Conservation (phyloP, 1,140 invertebrate genomes). For the Solenopsis fugax region DNA sequence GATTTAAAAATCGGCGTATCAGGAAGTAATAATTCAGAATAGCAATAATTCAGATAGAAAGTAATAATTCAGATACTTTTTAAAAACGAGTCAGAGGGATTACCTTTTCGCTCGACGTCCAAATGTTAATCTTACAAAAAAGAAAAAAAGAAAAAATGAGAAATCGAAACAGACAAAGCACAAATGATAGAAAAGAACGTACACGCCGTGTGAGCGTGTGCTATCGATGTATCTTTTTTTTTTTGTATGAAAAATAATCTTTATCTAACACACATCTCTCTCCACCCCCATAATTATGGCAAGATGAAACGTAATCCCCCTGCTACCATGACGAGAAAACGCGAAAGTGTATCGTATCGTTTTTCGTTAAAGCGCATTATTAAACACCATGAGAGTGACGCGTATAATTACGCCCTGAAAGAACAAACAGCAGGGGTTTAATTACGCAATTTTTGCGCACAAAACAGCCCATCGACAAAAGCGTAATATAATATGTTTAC, state of each 20-base stretch:
- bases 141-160: background rate
- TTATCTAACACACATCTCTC: constrained; percentile 19
- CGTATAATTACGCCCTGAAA: constrained; percentile 56
- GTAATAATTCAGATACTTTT: background rate
- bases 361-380: constrained; percentile 62
- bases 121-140: background rate
- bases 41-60: constrained; percentile 1
- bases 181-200: background rate
- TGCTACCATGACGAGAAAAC: background rate
- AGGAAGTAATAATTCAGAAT: constrained; percentile 29
- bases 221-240: background rate
- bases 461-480: constrained; percentile 57
- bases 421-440: constrained; percentile 59
- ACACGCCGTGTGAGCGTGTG: background rate
- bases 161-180: background rate
- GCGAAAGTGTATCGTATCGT: constrained; percentile 43
- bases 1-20: constrained; percentile 32
- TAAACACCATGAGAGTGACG: constrained; percentile 57
- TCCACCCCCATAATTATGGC: constrained; percentile 53
- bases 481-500: constrained; percentile 63
- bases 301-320: constrained; percentile 54
- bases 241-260: constrained; percentile 52
- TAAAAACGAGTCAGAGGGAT: background rate
- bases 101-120: background rate
- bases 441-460: constrained; percentile 61